Percentiles rank a stretch among this genome's conserved stretches.
These are phyloP conservation scores for Garrulus glandarius DNA, from an alignment of 2,797 vertebrate species.

Conservation along the genomic window DNA sequence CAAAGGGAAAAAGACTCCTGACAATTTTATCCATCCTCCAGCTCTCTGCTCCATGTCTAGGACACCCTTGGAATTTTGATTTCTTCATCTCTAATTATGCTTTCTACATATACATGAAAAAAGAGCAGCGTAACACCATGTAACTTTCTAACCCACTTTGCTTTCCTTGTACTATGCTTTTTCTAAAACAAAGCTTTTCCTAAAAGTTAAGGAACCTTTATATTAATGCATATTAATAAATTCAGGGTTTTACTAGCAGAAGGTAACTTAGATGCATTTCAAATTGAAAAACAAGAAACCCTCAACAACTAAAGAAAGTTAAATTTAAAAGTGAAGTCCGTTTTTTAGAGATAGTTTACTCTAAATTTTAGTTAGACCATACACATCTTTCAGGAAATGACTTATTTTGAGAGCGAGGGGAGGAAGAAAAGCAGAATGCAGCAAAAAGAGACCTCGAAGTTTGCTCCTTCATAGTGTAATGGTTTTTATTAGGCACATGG, in stretches of 20 bases:
- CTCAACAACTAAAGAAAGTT: neutral
- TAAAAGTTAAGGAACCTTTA: neutral
- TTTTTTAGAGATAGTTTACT: neutral
- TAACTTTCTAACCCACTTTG: neutral
- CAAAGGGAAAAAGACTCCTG: neutral
- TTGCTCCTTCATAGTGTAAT: neutral
- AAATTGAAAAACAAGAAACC: neutral
- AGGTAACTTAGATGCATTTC: neutral
- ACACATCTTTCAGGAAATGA: neutral
- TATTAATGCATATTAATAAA: neutral
- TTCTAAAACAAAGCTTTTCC: neutral
- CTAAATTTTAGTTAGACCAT: neutral
- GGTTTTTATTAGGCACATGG: neutral
- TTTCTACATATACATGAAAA: neutral
- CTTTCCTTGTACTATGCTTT: neutral
- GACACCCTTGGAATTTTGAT: neutral
- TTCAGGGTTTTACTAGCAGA: neutral
- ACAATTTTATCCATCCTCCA: neutral
- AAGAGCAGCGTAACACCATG: neutral
- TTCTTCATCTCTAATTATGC: neutral
- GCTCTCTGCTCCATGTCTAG: neutral
- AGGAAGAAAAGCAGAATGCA: neutral
- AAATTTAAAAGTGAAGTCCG: fast-evolving
- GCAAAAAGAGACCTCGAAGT: neutral
- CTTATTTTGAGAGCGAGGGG: neutral